Evolutionary conservation across 1,140 invertebrate genomes (phyloP), one percentile per base, ranked within the genome.

Genomic region (Procambarus clarkii): DNA sequence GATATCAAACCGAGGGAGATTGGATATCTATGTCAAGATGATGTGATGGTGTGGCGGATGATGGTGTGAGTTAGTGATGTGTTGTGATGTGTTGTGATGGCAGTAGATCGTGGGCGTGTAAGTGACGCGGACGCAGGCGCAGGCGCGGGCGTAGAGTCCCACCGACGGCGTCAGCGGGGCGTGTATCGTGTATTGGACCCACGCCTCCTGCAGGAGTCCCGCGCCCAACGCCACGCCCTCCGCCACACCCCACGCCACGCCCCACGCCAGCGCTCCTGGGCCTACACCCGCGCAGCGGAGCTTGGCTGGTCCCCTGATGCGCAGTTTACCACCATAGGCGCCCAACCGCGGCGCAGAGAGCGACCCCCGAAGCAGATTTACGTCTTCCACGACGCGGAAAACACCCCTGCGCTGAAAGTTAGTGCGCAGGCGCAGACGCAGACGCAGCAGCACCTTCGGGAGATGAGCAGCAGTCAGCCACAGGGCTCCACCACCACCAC

Each of bases 321-420:
- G 46, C 87, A 91, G 76, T 91, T 79, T 54, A 91, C 88, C 3
- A 91, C 88, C 71, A 84, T 91, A n/a, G 88, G 88, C 7, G 82
- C 82, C 21, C 74, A 79, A 45, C n/a, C 71, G 44, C 69, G 88
- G 3, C 82, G 81, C 45, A 71, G 88, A 50, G 80, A 91, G 45
- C 81, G 46, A 2, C 48, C 71, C 13, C 45, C 76, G 7, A 69
- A 50, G 60, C 74, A 85, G 45, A 74, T 91, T 34, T 91, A 85
- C 45, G 88, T 91, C 34, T 91, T 91, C 34, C 88, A 76, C n/a
- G 48, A 18, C 44, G 45, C 46, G 9, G 15, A 7, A 5, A 44
- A 21, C 77, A 79, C 77, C 3, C 13, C 34, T 46, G 13, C 15
- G 34, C 58, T 44, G 7, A 0, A 15, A 60, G 50, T 45, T 11